These are phyloP conservation scores for Phocides pigmalion DNA, from an alignment of 1,140 invertebrate species.

Conservation along the genomic window DNA sequence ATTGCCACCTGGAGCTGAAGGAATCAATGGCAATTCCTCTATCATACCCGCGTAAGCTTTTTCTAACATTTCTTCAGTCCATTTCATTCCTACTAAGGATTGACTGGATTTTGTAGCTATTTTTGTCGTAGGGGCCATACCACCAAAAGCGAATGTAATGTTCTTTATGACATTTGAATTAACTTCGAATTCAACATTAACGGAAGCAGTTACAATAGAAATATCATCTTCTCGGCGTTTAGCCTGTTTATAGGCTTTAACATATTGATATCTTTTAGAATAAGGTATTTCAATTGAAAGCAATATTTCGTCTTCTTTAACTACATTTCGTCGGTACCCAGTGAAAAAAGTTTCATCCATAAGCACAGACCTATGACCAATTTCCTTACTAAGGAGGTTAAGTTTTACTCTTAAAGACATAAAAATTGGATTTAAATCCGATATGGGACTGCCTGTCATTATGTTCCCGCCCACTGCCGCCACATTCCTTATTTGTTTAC, in stretches of 20 bases:
- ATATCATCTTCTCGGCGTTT: constrained; percentile 97
- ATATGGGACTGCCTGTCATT: constrained; percentile 98
- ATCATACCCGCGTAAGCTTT: constrained; percentile 86
- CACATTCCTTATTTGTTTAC: constrained; percentile 95
- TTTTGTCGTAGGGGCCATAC: constrained; percentile 96
- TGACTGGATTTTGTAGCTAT: constrained; percentile 89
- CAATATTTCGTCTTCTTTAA: constrained; percentile 92
- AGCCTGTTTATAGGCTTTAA: constrained; percentile 96
- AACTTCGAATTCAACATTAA: constrained; percentile 88
- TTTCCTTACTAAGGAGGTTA: constrained; percentile 82
- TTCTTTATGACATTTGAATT: constrained; percentile 86
- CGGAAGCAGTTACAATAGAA: constrained; percentile 96
- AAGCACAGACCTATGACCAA: constrained; percentile 85
- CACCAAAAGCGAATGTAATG: constrained; percentile 91
- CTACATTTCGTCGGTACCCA: constrained; percentile 93
- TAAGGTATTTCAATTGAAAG: constrained; percentile 89
- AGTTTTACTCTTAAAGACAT: constrained; percentile 89
- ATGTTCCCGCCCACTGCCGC: constrained; percentile 96
- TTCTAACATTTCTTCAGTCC: constrained; percentile 90
- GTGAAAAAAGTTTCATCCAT: constrained; percentile 96
- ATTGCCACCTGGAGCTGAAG: constrained; percentile 95
- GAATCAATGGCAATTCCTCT: constrained; percentile 91
- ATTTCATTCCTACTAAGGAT: constrained; percentile 87
- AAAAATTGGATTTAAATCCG: constrained; percentile 96
- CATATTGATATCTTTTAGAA: constrained; percentile 89